A percentile compares a stretch with the other conserved stretches of the same genome.
phyloP scores from a whole-genome alignment of 2,113 vertebrate genomes.

The Ancistrus triradiatus region DNA sequence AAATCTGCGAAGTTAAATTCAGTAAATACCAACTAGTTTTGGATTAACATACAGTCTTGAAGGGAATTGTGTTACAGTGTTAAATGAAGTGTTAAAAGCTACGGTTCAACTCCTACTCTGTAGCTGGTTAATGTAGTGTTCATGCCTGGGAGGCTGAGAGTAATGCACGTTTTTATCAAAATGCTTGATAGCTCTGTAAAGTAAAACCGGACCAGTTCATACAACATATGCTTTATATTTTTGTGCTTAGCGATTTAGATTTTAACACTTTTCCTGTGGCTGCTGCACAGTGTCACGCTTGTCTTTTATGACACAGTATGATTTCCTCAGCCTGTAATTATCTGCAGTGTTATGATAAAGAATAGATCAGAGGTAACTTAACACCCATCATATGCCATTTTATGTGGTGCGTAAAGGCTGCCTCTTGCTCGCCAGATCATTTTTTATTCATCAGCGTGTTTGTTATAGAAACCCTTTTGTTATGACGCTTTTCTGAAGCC shows the following conservation, averaged over 20 bases:
- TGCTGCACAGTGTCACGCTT: conserved; percentile 23
- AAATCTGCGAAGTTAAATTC: too few relatives aligned
- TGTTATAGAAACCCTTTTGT: conserved; percentile 12
- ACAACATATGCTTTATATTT: neutral
- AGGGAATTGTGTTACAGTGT: too few relatives aligned
- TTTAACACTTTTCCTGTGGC: conserved; percentile 43
- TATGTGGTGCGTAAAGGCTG: conserved; percentile 15
- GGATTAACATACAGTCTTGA: too few relatives aligned
- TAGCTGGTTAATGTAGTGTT: too few relatives aligned
- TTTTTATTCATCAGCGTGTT: conserved; percentile 13
- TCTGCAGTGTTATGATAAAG: conserved; percentile 52
- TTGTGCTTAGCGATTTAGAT: conserved; percentile 5
- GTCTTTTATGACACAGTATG: conserved; percentile 38
- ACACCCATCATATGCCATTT: conserved; percentile 24
- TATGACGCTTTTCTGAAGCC: neutral
- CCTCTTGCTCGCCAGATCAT: neutral
- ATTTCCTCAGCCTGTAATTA: conserved; percentile 58
- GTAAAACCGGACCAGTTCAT: neutral
- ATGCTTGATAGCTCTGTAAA: too few relatives aligned
- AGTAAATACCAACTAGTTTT: too few relatives aligned
- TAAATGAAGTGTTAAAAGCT: too few relatives aligned
- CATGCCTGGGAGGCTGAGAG: too few relatives aligned
- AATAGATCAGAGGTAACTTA: conserved; percentile 49
- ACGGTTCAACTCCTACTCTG: too few relatives aligned
- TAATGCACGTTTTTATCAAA: too few relatives aligned